Conservation (phyloP, 2,113 vertebrate species). For the Dasypus novemcinctus region DNA sequence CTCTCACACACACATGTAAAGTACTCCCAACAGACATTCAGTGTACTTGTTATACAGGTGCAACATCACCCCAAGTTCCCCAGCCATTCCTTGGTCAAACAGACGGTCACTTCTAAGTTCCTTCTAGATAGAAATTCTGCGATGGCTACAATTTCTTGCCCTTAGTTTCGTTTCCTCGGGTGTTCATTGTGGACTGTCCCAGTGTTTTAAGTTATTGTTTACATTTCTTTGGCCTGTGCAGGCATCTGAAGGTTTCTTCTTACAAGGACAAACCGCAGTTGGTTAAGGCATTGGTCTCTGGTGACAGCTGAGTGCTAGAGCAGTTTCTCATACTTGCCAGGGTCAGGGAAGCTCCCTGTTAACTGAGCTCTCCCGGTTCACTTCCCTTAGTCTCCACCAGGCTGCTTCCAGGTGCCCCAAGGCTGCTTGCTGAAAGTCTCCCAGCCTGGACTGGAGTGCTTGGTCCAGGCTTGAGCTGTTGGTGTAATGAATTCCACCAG, state of each 20-base stretch:
- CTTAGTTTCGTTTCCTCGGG: background rate
- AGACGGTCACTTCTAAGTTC: background rate
- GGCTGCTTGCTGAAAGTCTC: background rate
- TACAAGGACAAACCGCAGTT: background rate
- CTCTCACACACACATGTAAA: background rate
- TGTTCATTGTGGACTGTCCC: background rate
- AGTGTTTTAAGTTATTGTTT: background rate
- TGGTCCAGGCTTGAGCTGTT: background rate
- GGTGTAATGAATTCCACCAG: background rate
- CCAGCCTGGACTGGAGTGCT: background rate
- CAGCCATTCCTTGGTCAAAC: too few species aligned
- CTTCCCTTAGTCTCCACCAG: background rate
- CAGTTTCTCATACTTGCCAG: too few species aligned
- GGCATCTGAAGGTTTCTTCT: background rate
- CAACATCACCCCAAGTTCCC: accelerated
- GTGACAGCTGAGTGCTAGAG: accelerated
- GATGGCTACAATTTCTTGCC: background rate
- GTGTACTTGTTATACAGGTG: accelerated
- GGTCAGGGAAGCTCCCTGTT: background rate
- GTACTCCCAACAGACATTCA: accelerated
- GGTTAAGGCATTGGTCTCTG: background rate
- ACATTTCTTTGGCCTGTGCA: background rate
- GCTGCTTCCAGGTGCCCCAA: background rate
- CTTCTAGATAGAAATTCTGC: background rate
- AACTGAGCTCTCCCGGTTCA: accelerated